Conservation (phyloP, 1,140 invertebrate genomes). For the Brachionus paranguensis region DNA sequence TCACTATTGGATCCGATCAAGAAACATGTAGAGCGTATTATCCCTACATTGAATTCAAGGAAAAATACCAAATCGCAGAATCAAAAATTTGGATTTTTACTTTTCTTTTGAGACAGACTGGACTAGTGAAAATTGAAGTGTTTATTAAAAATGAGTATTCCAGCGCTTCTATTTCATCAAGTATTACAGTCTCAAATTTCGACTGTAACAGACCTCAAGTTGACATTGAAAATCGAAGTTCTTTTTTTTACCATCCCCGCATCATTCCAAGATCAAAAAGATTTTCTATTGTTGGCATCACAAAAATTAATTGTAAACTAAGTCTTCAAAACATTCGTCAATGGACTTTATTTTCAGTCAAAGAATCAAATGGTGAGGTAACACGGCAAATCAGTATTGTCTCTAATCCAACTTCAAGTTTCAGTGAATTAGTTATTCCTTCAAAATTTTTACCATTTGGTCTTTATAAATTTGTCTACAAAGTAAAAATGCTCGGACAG, state of each 20-base stretch:
- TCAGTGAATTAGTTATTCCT: constrained; percentile 25
- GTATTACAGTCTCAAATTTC: not conserved
- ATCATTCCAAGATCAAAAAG: not conserved
- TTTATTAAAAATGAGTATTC: not conserved
- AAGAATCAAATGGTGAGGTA: not conserved
- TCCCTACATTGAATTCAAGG: not conserved
- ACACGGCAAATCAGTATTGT: not conserved
- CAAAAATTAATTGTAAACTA: not conserved
- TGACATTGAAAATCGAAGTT: not conserved
- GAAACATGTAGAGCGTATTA: not conserved
- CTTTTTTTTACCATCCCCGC: not conserved
- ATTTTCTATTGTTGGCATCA: not conserved
- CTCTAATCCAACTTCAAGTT: constrained; percentile 19
- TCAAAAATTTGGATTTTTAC: not conserved
- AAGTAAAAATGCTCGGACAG: not conserved
- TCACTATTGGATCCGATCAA: not conserved
- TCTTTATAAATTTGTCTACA: constrained; percentile 7
- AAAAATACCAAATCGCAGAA: not conserved
- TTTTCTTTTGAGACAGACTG: not conserved
- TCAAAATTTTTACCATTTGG: not conserved
- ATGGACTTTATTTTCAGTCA: not conserved
- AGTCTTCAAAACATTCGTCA: not conserved
- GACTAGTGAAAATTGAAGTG: not conserved
- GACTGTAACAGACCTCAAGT: not conserved
- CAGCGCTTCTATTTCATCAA: not conserved